Evolutionary conservation across 2,888 invertebrate species (phyloP).

Genomic region (Muschampia staudingeri): DNA sequence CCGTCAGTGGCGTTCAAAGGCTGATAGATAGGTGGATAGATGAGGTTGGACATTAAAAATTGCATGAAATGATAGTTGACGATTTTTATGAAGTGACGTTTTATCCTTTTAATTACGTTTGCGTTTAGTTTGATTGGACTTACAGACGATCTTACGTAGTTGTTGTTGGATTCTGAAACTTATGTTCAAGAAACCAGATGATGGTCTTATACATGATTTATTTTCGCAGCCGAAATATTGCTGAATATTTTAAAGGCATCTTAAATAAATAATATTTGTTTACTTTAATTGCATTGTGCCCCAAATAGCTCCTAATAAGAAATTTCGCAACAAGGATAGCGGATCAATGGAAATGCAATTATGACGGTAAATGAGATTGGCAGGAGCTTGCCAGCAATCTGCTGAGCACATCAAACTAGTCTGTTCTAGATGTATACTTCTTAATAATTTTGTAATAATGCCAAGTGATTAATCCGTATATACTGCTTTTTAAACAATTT

Average conservation of each 20-base stretch:
- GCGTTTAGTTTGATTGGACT: no score
- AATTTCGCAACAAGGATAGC: slow-evolving; percentile 16
- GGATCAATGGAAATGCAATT: slow-evolving; percentile 18
- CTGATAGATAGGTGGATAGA: background rate
- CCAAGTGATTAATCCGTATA: background rate
- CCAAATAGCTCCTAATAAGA: slow-evolving; percentile 77
- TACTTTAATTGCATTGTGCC: slow-evolving; percentile 81
- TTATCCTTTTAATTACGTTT: no score
- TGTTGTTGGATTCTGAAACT: no score
- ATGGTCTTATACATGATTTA: background rate
- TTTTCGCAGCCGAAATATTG: background rate
- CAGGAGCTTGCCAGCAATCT: slow-evolving; percentile 34
- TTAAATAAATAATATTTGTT: background rate
- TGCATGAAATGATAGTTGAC: no score
- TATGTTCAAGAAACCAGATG: no score
- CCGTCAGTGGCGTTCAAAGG: background rate
- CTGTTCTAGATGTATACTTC: background rate
- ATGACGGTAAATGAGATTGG: slow-evolving; percentile 25
- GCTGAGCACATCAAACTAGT: slow-evolving; percentile 16
- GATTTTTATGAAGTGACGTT: no score
- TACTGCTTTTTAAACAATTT: background rate
- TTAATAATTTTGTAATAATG: background rate
- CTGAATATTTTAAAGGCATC: background rate
- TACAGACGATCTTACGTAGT: no score
- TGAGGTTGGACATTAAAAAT: background rate